Percentiles rank a stretch among this genome's conserved stretches.
phyloP scores from a whole-genome alignment of 2,113 vertebrate genomes.

The Corythoichthys haematopterus region DNA sequence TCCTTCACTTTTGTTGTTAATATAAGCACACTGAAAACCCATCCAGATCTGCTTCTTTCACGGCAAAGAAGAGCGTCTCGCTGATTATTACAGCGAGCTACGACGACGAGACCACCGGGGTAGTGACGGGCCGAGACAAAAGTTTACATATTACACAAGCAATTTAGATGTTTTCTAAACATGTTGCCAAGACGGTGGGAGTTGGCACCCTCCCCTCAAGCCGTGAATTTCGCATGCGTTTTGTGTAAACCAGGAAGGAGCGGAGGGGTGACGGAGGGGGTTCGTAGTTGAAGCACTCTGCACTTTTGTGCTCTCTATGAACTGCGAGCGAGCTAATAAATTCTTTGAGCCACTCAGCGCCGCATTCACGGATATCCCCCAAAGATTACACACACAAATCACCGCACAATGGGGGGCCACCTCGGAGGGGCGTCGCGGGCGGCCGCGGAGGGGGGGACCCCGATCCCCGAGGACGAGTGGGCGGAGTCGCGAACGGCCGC shows the following conservation, averaged over 20 bases:
- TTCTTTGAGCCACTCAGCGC: constrained; percentile 84
- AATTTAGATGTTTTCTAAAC: constrained; percentile 98
- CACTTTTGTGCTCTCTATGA: constrained; percentile 88
- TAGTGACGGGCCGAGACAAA: constrained; percentile 93
- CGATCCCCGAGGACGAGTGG: constrained; percentile 77
- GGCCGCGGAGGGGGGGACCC: constrained; percentile 60
- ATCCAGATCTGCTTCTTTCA: neutral
- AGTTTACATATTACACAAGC: constrained; percentile 98
- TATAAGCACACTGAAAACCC: constrained; percentile 49
- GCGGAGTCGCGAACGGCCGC: constrained; percentile 55
- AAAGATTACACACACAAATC: constrained; percentile 95
- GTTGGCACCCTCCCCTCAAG: constrained; percentile 73
- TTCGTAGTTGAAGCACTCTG: constrained; percentile 81
- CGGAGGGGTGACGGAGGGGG: constrained; percentile 25
- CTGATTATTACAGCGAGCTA: constrained; percentile 38
- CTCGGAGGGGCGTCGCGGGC: constrained; percentile 65
- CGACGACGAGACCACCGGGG: constrained; percentile 93
- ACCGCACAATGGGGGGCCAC: constrained; percentile 81
- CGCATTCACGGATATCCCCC: constrained; percentile 84
- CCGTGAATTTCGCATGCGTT: constrained; percentile 76
- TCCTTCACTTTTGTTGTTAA: constrained; percentile 20
- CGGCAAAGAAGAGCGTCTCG: constrained; percentile 6
- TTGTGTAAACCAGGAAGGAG: constrained; percentile 59
- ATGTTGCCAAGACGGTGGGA: constrained; percentile 97
- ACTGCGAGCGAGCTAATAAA: constrained; percentile 95